Conservation (phyloP, 2,113 vertebrate genomes). For the Hassar affinis region DNA sequence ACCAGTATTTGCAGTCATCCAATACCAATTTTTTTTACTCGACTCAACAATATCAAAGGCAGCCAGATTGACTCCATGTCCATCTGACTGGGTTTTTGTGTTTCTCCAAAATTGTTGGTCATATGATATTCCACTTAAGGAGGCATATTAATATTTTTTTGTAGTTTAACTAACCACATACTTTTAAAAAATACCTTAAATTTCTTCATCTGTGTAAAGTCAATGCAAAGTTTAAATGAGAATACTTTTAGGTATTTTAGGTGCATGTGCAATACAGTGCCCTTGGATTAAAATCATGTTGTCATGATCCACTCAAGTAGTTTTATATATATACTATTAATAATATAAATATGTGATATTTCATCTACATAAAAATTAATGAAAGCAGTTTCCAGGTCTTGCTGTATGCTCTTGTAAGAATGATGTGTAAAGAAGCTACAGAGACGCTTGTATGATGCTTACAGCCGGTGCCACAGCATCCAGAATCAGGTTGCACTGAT, state of each 20-base stretch:
- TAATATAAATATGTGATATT: background rate
- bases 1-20: no score
- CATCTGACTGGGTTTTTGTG: background rate
- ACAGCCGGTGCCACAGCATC: conserved; percentile 8
- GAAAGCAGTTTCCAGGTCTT: conserved; percentile 2
- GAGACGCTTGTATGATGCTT: background rate
- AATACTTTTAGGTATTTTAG: background rate
- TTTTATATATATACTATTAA: background rate
- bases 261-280: background rate
- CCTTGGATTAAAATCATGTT: background rate
- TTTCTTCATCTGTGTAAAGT: background rate
- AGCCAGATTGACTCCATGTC: background rate
- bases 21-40: no score
- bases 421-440: conserved; percentile 6
- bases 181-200: conserved; percentile 4
- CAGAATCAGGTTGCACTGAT: conserved; percentile 33
- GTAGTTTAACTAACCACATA: background rate
- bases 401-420: background rate
- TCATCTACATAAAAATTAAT: background rate
- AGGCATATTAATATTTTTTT: no score
- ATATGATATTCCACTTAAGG: background rate
- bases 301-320: background rate
- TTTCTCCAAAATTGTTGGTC: background rate
- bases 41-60: background rate
- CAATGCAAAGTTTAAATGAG: background rate